phyloP scores from a whole-genome alignment of 2,113 vertebrate species.

The Telmatochromis brachygnathus region DNA sequence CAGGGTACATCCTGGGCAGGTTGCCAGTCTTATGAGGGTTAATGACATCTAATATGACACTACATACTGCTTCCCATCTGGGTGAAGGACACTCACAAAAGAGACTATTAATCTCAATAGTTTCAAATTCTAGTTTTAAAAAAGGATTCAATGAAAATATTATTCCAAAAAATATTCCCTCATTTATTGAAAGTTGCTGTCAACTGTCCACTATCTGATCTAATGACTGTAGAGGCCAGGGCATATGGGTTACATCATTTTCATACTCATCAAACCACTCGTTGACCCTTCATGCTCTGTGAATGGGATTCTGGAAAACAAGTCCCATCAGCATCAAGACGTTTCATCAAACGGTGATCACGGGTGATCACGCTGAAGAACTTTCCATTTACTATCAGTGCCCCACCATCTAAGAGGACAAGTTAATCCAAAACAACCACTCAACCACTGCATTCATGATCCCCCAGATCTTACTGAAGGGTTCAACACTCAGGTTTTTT shows the following conservation, averaged over 20 bases:
- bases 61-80: neutral
- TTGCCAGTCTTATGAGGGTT: neutral
- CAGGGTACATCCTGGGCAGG: neutral
- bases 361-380: neutral
- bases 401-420: neutral
- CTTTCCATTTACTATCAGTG: neutral
- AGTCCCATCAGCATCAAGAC: neutral
- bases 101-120: neutral
- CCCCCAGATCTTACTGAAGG: neutral
- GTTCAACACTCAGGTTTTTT: neutral
- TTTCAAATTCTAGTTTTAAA: neutral
- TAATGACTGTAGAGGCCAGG: neutral
- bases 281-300: neutral
- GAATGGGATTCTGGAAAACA: neutral
- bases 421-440: neutral
- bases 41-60: neutral
- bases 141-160: neutral
- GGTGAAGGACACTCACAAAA: neutral
- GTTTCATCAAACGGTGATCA: neutral
- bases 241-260: neutral
- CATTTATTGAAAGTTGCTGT: neutral
- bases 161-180: neutral
- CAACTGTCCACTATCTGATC: neutral
- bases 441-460: neutral
- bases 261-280: neutral